A percentile compares a stretch with the other conserved stretches of the same genome.
Conservation (phyloP, 2,888 invertebrate genomes). For the Lithophane ornitopus region DNA sequence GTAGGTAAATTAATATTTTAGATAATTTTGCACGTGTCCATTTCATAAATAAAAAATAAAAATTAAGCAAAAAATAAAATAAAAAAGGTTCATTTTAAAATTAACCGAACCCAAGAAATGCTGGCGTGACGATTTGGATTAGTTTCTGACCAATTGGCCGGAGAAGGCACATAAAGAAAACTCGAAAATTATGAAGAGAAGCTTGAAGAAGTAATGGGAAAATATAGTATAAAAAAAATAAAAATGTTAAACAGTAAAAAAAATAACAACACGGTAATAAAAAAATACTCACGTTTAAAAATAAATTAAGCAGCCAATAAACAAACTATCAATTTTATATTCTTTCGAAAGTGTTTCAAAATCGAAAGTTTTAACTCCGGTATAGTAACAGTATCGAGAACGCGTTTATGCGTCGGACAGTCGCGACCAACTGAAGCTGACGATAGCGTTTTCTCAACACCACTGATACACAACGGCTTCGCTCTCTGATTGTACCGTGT, state of each 20-base stretch:
- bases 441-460: slow-evolving; percentile 40
- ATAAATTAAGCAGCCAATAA: slow-evolving; percentile 9
- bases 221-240: not conserved
- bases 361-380: slow-evolving; percentile 48
- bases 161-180: not conserved
- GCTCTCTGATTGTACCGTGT: slow-evolving; percentile 36
- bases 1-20: not conserved
- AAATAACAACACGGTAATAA: not conserved
- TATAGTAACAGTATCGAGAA: slow-evolving; percentile 23
- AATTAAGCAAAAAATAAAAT: too few species aligned
- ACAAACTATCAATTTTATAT: slow-evolving; percentile 14
- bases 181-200: too few species aligned
- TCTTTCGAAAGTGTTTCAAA: slow-evolving; percentile 34
- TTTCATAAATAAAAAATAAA: not conserved
- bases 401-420: slow-evolving; percentile 58
- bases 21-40: too few species aligned
- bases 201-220: not conserved
- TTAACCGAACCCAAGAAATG: not conserved
- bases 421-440: slow-evolving; percentile 62
- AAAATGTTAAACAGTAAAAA: not conserved
- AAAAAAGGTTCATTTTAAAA: too few species aligned
- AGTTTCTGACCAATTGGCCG: not conserved
- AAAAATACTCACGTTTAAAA: slow-evolving; percentile 35
- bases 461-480: slow-evolving; percentile 10
- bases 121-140: not conserved